Evolutionary conservation across 2,113 vertebrate genomes (phyloP).

Genomic region (Heliornis fulica): DNA sequence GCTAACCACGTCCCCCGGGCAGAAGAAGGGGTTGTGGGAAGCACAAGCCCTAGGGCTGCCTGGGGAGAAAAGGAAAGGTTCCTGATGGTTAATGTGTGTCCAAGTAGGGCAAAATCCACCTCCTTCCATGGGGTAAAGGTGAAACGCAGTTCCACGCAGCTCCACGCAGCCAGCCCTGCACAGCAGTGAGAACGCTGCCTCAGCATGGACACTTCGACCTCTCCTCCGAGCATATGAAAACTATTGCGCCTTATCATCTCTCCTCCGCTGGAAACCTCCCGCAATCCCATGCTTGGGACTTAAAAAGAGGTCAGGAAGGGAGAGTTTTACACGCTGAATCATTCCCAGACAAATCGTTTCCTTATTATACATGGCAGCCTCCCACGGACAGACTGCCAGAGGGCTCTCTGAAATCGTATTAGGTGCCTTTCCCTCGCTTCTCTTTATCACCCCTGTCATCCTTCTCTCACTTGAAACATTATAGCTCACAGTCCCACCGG

Average conservation of each 20-base stretch:
- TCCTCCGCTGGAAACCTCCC: neutral
- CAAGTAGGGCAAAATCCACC: neutral
- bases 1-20: neutral
- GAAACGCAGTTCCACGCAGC: neutral
- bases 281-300: conserved; percentile 1
- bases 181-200: neutral
- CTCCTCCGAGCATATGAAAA: neutral
- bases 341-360: conserved; percentile 58
- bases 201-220: neutral
- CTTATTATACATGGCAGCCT: conserved; percentile 65
- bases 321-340: conserved; percentile 46
- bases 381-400: conserved; percentile 45
- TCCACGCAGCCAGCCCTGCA: neutral
- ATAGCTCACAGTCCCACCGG: neutral
- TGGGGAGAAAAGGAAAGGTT: neutral
- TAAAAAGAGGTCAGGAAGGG: conserved; percentile 2
- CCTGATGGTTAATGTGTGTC: neutral
- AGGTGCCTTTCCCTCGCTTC: conserved; percentile 41
- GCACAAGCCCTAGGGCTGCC: neutral
- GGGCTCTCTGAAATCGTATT: conserved; percentile 32
- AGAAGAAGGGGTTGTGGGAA: neutral
- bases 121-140: neutral
- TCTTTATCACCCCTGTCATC: neutral
- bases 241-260: neutral
- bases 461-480: neutral